Percentiles rank a stretch among this genome's conserved stretches.
These are phyloP conservation scores for Baryphthengus martii DNA, from an alignment of 2,113 vertebrate genomes.

Conservation along the genomic window DNA sequence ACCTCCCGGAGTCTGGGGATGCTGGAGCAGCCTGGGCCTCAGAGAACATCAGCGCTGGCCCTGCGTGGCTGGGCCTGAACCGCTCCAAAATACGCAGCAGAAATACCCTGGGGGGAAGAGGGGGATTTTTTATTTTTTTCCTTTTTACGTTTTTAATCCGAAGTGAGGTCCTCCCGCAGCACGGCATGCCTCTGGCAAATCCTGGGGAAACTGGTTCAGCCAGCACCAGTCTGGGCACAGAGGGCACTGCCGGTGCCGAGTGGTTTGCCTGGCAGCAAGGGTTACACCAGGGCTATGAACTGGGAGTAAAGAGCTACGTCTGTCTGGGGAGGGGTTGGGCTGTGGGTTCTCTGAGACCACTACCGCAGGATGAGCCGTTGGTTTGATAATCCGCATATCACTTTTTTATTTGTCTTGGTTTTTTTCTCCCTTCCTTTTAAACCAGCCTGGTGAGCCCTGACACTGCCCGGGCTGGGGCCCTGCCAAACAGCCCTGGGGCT, in stretches of 20 bases:
- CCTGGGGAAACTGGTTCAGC: background rate
- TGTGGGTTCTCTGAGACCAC: background rate
- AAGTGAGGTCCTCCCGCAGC: background rate
- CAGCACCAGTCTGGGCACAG: background rate
- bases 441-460: background rate
- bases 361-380: background rate
- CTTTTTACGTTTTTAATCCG: background rate
- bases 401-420: background rate
- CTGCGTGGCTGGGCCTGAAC: background rate
- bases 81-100: background rate
- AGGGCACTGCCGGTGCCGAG: background rate
- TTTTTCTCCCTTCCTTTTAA: background rate
- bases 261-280: background rate
- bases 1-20: background rate
- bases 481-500: slow-evolving; percentile 7
- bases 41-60: background rate
- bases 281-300: background rate
- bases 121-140: background rate
- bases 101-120: background rate
- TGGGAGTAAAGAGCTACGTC: background rate
- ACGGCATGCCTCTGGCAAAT: rapidly evolving
- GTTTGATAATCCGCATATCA: background rate
- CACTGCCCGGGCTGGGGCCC: background rate
- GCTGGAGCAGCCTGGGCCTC: background rate
- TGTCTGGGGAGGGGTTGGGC: rapidly evolving